Conservation (phyloP, 2,888 invertebrate species). For the Oscheius sp. region DNA sequence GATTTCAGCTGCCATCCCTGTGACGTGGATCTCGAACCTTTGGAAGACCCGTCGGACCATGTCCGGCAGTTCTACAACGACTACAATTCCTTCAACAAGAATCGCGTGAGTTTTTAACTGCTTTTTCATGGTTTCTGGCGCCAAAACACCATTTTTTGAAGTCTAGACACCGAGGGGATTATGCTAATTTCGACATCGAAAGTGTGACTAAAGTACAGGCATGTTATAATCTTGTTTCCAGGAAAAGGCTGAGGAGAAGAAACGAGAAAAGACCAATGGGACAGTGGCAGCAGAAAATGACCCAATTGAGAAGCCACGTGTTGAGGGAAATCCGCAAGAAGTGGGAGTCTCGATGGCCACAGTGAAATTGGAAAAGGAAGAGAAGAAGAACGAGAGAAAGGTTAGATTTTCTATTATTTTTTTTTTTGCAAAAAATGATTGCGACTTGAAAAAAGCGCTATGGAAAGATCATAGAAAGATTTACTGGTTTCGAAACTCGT, state of each 20-base stretch:
- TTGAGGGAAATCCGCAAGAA: no score
- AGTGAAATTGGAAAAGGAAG: no score
- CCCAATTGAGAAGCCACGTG: no score
- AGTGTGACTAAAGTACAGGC: background rate
- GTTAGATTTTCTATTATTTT: no score
- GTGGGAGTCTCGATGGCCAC: no score
- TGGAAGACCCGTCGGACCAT: slow-evolving; percentile 12
- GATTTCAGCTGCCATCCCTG: slow-evolving; percentile 41
- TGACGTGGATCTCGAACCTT: slow-evolving; percentile 28
- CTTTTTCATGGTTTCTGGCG: background rate
- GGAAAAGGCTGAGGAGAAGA: slow-evolving; percentile 16
- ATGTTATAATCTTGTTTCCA: background rate
- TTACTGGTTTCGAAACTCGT: no score
- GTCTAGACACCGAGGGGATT: background rate
- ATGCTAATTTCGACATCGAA: slow-evolving; percentile 1
- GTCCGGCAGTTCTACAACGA: slow-evolving; percentile 34
- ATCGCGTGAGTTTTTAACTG: slow-evolving; percentile 9
- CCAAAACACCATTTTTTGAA: background rate
- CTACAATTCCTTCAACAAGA: slow-evolving; percentile 30
- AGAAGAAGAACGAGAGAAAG: no score
- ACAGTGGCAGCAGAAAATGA: no score
- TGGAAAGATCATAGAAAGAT: no score
- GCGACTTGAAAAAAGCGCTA: no score
- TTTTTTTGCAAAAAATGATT: no score
- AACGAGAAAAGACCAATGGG: background rate